phyloP scores from a whole-genome alignment of 2,113 vertebrate species.

The Tragelaphus buxtoni region DNA sequence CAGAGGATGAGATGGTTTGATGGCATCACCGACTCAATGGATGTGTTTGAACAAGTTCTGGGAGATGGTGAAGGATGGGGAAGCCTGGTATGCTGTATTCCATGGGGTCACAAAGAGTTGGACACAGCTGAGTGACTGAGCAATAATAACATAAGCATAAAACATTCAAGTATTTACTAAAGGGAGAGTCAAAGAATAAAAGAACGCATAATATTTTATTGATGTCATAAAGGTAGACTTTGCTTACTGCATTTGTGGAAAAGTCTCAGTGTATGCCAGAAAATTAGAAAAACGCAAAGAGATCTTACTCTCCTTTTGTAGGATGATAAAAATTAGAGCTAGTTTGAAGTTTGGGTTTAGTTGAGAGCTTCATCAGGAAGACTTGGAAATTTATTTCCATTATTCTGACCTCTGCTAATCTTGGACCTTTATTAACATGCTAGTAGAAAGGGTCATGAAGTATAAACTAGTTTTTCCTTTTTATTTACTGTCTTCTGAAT shows the following conservation, averaged over 20 bases:
- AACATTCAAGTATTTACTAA: neutral
- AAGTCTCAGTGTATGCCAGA: neutral
- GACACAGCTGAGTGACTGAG: neutral
- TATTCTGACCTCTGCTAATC: neutral
- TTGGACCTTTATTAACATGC: neutral
- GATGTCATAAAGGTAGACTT: neutral
- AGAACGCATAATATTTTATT: neutral
- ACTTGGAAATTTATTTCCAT: neutral
- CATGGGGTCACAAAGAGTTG: neutral
- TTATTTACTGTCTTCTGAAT: neutral
- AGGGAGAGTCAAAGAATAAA: neutral
- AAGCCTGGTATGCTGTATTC: neutral
- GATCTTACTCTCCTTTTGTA: neutral
- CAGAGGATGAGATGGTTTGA: neutral
- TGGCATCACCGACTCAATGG: neutral
- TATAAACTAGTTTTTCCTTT: constrained; percentile 11
- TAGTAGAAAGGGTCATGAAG: neutral
- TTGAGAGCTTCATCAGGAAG: neutral
- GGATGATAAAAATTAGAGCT: neutral
- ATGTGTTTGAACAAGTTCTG: neutral
- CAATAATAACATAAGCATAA: neutral
- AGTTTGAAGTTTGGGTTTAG: neutral
- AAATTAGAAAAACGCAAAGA: neutral
- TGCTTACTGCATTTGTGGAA: neutral
- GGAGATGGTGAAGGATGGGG: neutral